A percentile compares a stretch with the other conserved stretches of the same genome.
These are phyloP conservation scores for Heliconius congener DNA, from an alignment of 1,140 invertebrate species.

Conservation along the genomic window DNA sequence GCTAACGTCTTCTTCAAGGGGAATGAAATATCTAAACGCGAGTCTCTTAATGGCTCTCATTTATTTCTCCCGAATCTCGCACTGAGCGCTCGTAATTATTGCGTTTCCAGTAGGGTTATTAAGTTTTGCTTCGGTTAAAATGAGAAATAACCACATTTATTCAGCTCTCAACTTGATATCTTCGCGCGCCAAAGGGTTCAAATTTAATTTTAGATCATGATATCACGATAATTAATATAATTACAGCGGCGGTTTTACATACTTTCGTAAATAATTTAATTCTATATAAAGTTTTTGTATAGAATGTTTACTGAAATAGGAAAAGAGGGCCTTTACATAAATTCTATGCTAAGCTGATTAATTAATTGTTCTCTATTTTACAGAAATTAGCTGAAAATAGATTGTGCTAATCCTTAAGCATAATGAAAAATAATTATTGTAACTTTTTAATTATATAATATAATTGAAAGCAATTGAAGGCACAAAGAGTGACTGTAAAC, in stretches of 20 bases:
- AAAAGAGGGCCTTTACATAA: background rate
- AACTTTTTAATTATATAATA: too few relatives aligned
- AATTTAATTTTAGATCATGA: constrained; percentile 73
- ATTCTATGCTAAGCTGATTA: too few relatives aligned
- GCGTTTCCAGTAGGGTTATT: constrained; percentile 78
- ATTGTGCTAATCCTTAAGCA: too few relatives aligned
- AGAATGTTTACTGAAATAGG: background rate
- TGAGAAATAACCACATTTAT: constrained; percentile 78
- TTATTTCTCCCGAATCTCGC: constrained; percentile 78
- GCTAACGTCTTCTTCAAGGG: constrained; percentile 77
- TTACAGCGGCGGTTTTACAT: constrained; percentile 42
- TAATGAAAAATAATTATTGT: too few relatives aligned
- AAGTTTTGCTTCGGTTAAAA: constrained; percentile 79
- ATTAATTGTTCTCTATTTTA: too few relatives aligned
- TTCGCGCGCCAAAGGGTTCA: constrained; percentile 60
- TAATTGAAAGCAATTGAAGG: too few relatives aligned
- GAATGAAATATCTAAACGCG: constrained; percentile 79
- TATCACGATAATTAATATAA: constrained; percentile 73
- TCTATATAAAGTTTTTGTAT: background rate
- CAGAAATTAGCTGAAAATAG: too few relatives aligned
- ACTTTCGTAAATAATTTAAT: background rate
- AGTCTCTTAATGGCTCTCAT: constrained; percentile 77
- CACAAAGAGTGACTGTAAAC: too few relatives aligned
- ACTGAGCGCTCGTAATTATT: constrained; percentile 77
- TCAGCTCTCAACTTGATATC: constrained; percentile 73